Evolutionary conservation across 1,140 invertebrate genomes (phyloP).

Genomic region (Maniola jurtina): DNA sequence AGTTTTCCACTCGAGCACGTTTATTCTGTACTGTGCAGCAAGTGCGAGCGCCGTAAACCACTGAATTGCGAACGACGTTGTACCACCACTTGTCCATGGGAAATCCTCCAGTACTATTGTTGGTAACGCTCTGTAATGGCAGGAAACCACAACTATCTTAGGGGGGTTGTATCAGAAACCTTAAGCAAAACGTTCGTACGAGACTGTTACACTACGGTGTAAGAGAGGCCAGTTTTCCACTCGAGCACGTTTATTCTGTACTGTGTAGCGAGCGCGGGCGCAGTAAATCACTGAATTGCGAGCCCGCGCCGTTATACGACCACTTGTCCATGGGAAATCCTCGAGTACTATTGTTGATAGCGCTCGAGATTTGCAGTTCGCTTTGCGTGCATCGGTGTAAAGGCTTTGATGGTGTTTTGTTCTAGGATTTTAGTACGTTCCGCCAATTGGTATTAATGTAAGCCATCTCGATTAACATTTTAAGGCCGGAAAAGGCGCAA

Average conservation of each 20-base stretch:
- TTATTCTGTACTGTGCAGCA: slow-evolving; percentile 67
- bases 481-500: too few relatives aligned
- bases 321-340: slow-evolving; percentile 67
- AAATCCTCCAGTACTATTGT: slow-evolving; percentile 58
- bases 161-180: too few relatives aligned
- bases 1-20: slow-evolving; percentile 47
- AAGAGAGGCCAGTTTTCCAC: slow-evolving; percentile 25
- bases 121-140: slow-evolving; percentile 29
- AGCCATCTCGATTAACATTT: too few relatives aligned
- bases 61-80: slow-evolving; percentile 67
- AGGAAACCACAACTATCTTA: too few relatives aligned
- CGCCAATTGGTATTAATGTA: neutral
- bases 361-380: slow-evolving; percentile 4
- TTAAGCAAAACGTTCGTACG: too few relatives aligned
- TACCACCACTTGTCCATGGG: slow-evolving; percentile 63
- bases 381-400: slow-evolving; percentile 7
- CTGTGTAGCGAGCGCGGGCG: slow-evolving; percentile 54
- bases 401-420: slow-evolving; percentile 10
- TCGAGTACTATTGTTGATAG: slow-evolving; percentile 51
- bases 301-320: slow-evolving; percentile 57
- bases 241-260: slow-evolving; percentile 65
- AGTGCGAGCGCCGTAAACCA: slow-evolving; percentile 62
- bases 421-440: neutral
- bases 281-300: slow-evolving; percentile 71
- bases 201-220: slow-evolving; percentile 13